A percentile compares a stretch with the other conserved stretches of the same genome.
These are phyloP conservation scores for Acleris cristana DNA, from an alignment of 2,888 invertebrate genomes.

Conservation along the genomic window DNA sequence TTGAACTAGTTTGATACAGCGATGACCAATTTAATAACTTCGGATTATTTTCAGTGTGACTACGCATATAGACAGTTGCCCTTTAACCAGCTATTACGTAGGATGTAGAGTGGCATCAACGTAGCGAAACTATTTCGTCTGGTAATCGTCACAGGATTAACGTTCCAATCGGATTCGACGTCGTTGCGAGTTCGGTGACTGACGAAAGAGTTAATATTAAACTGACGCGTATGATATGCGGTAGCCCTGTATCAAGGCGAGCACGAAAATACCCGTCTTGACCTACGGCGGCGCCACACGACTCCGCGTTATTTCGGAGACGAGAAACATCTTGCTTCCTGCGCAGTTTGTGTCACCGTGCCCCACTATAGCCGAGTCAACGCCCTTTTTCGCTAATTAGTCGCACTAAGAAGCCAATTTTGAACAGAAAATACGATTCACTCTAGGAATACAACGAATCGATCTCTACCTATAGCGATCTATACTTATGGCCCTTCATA, in stretches of 20 bases:
- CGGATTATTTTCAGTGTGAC: no score
- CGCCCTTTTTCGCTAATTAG: conserved; percentile 50
- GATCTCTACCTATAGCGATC: no score
- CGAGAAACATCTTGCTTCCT: conserved; percentile 54
- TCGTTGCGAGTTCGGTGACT: conserved; percentile 50
- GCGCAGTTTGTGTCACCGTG: conserved; percentile 45
- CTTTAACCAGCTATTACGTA: not conserved
- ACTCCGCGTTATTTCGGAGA: conserved; percentile 64
- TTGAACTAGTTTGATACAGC: not conserved
- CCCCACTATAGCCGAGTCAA: conserved; percentile 49
- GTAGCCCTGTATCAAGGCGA: conserved; percentile 82
- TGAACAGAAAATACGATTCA: not conserved
- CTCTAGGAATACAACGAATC: no score
- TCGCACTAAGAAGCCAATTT: not conserved
- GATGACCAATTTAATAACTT: not conserved
- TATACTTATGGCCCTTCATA: no score
- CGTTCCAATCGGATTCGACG: conserved; percentile 30
- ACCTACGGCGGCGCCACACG: conserved; percentile 71
- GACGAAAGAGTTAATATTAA: conserved; percentile 80
- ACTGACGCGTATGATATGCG: conserved; percentile 71
- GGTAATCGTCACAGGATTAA: conserved; percentile 44
- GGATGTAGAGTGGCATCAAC: not conserved
- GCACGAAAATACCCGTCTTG: conserved; percentile 77
- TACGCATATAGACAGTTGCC: not conserved
- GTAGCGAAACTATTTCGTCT: conserved; percentile 33